phyloP scores from a whole-genome alignment of 2,113 vertebrate genomes.

The Rhipidura dahli region DNA sequence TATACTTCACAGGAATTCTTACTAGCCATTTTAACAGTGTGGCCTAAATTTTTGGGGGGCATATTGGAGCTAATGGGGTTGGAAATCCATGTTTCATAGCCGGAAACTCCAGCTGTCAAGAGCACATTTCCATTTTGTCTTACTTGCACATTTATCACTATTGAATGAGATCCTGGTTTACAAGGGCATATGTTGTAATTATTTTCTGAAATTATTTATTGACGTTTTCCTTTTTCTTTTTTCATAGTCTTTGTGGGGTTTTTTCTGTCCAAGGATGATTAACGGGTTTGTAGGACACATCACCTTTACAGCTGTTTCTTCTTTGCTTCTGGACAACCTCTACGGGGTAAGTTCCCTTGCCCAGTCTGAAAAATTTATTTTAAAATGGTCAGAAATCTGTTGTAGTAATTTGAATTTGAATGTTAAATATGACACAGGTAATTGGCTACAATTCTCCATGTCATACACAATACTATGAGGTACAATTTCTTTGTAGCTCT shows the following conservation, averaged over 20 bases:
- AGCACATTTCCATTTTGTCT: background rate
- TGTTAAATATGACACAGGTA: background rate
- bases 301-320: background rate
- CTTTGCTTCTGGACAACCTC: background rate
- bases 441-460: background rate
- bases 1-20: background rate
- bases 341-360: background rate
- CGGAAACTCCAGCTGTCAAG: background rate
- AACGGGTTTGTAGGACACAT: background rate
- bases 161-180: background rate
- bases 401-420: background rate
- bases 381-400: background rate
- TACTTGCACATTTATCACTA: background rate
- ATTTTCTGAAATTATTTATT: background rate
- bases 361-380: background rate
- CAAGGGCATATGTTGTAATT: background rate
- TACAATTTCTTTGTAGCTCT: background rate
- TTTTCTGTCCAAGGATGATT: background rate
- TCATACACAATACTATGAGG: no score
- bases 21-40: background rate
- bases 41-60: background rate
- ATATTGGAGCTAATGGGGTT: background rate
- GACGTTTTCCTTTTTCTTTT: background rate
- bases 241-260: background rate
- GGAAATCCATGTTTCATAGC: background rate